Evolutionary conservation across 2,113 vertebrate species (phyloP), one percentile per base, ranked within the genome.

Genomic region (Chaetodon trifascialis): DNA sequence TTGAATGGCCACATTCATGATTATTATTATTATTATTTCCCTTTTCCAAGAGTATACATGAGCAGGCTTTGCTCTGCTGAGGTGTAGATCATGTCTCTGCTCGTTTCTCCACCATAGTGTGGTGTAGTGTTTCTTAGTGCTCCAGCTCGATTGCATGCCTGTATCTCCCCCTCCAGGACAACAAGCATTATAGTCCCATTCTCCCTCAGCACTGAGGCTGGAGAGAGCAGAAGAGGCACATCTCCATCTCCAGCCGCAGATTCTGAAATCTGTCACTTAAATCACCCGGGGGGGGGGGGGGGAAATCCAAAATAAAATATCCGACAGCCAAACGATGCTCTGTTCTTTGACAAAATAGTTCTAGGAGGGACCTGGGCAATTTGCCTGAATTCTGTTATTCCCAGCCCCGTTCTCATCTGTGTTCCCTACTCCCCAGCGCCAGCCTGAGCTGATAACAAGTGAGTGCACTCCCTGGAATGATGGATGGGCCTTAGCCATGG

Each of bases 161-260:
- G 95, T 89, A 96, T 94, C 95, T 95, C 95, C 95, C 95, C 95
- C 95, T 96, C 94, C 94, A 96, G 95, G 95, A 94, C 94, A 88
- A 94, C 86, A 81, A 58, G 93, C 85, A 94, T 91, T 79, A 94
- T 94, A 80, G 83, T 93, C 84, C 82, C 67, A 67, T 36, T 63
- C 79, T 90, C 76, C 88, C 80, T 79, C 65, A 79, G 75, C 79
- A 55, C 23, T 36, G n/a, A 77, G 59, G 82, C 77, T 86, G 69
- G 17, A 80, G 73, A 67, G 67, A 40, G 69, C 80, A 69, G 80
- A 51, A 56, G 46, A 58, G 65, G 65, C 76, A 75, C 58, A 81
- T 86, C 88, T 84, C 52, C 85, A 76, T 83, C 68, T 71, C 64
- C 56, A 55, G 54, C 44, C 66, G 74, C 75, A 60, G 5, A 79